These are phyloP conservation scores for Drosophila mimica DNA, from an alignment of 2,888 invertebrate genomes.

Conservation along the genomic window DNA sequence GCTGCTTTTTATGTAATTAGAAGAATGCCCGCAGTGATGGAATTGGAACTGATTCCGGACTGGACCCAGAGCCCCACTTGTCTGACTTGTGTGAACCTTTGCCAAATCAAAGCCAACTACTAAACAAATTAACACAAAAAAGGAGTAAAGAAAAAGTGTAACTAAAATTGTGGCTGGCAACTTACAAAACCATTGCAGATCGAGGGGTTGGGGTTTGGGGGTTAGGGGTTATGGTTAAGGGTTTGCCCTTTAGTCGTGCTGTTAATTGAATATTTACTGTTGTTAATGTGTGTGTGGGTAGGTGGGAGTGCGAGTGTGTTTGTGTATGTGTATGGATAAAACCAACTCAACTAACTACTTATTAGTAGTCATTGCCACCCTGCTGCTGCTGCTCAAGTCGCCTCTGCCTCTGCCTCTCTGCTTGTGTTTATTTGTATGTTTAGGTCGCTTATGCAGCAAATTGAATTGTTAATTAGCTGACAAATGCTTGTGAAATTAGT, in stretches of 20 bases:
- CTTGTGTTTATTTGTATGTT: slow-evolving; percentile 61
- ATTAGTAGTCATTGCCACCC: slow-evolving; percentile 36
- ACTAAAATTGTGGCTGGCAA: slow-evolving; percentile 15
- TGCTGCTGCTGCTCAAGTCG: not conserved
- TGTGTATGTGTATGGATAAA: slow-evolving; percentile 39
- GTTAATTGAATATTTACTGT: slow-evolving; percentile 76
- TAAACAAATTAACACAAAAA: slow-evolving; percentile 33
- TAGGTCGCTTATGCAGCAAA: slow-evolving; percentile 77
- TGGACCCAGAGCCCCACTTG: slow-evolving; percentile 4
- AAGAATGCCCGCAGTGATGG: slow-evolving; percentile 72
- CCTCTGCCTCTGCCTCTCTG: not conserved
- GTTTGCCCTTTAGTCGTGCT: slow-evolving; percentile 49
- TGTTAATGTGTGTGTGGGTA: slow-evolving; percentile 20
- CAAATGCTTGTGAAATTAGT: slow-evolving; percentile 74
- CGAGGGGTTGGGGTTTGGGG: not conserved
- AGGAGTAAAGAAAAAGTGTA: slow-evolving; percentile 1
- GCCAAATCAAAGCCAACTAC: slow-evolving; percentile 64
- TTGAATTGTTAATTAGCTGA: slow-evolving; percentile 79
- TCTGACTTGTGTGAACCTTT: slow-evolving; percentile 25
- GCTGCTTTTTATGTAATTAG: slow-evolving; percentile 61
- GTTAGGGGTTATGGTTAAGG: slow-evolving; percentile 38
- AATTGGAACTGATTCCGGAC: slow-evolving; percentile 6
- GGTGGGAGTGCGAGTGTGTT: not conserved
- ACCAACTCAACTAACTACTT: slow-evolving; percentile 44
- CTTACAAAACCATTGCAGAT: not conserved